These are phyloP conservation scores for Drosophila longiperda DNA, from an alignment of 2,888 invertebrate species.

Conservation along the genomic window DNA sequence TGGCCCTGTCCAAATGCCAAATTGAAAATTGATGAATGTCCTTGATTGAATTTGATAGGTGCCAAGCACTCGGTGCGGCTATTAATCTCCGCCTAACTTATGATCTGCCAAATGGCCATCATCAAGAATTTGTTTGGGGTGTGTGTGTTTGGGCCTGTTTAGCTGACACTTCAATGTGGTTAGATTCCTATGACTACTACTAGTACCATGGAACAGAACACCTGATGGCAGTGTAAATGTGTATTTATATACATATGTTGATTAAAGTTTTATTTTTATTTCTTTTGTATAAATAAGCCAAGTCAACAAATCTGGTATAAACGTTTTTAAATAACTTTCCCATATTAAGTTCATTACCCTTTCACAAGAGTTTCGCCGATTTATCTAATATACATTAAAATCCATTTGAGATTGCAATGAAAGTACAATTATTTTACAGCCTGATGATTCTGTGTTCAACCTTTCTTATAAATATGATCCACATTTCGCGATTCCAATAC, in stretches of 20 bases:
- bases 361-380: not conserved
- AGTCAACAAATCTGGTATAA: not conserved
- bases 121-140: slow-evolving; percentile 19
- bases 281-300: not conserved
- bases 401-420: not conserved
- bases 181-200: not conserved
- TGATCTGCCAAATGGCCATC: slow-evolving; percentile 59
- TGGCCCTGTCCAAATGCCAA: slow-evolving; percentile 67
- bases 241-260: not conserved
- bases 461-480: not conserved
- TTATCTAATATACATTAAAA: not conserved
- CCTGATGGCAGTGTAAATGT: not conserved
- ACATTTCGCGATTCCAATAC: not conserved
- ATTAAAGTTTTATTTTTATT: not conserved
- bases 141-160: slow-evolving; percentile 16
- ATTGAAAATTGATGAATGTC: slow-evolving; percentile 82
- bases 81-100: slow-evolving; percentile 78
- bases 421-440: not conserved
- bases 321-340: too few relatives aligned
- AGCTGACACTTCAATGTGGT: slow-evolving; percentile 12
- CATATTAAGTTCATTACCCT: not conserved
- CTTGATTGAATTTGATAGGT: slow-evolving; percentile 80
- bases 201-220: not conserved
- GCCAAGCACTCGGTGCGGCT: slow-evolving; percentile 78
- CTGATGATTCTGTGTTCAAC: not conserved